Percentiles rank a stretch among this genome's conserved stretches.
These are phyloP conservation scores for Podarcis siculus DNA, from an alignment of 2,797 vertebrate species.

Conservation along the genomic window DNA sequence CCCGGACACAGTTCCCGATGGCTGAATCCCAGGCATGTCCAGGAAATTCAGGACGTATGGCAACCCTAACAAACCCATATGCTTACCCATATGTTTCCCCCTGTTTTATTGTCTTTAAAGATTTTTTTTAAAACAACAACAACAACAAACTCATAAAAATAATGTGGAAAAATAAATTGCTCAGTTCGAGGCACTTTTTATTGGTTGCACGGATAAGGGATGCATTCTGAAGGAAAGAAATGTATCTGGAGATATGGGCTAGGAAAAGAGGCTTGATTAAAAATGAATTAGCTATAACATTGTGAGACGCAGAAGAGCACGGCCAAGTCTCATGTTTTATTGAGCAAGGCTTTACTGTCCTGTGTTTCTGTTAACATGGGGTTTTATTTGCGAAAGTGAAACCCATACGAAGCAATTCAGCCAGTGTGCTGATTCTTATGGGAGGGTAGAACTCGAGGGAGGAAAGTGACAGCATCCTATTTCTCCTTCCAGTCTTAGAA, in stretches of 20 bases:
- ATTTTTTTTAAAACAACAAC: too few species aligned
- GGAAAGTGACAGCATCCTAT: background rate
- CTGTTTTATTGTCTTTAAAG: too few species aligned
- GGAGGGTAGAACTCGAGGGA: constrained; percentile 8
- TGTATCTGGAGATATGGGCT: constrained; percentile 38
- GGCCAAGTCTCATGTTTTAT: constrained; percentile 54
- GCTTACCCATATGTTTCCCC: too few species aligned
- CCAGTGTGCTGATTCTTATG: background rate
- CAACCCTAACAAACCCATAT: too few species aligned
- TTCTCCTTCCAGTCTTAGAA: background rate
- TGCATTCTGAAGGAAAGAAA: constrained; percentile 42
- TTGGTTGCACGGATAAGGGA: constrained; percentile 8
- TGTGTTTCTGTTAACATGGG: constrained; percentile 33
- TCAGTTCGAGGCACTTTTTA: constrained; percentile 43
- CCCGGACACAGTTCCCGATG: too few species aligned
- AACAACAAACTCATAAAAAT: too few species aligned
- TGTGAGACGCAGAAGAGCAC: constrained; percentile 48
- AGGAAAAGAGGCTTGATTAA: constrained; percentile 46
- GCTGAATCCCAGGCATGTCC: too few species aligned
- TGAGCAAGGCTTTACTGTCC: constrained; percentile 47
- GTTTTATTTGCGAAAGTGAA: constrained; percentile 44
- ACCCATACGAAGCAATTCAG: constrained; percentile 9
- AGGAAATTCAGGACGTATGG: too few species aligned
- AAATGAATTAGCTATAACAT: constrained; percentile 60
- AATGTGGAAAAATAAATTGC: constrained; percentile 20